Base-by-base conservation (phyloP, 2,113 vertebrate genomes). In the Macrotis lagotis region DNA sequence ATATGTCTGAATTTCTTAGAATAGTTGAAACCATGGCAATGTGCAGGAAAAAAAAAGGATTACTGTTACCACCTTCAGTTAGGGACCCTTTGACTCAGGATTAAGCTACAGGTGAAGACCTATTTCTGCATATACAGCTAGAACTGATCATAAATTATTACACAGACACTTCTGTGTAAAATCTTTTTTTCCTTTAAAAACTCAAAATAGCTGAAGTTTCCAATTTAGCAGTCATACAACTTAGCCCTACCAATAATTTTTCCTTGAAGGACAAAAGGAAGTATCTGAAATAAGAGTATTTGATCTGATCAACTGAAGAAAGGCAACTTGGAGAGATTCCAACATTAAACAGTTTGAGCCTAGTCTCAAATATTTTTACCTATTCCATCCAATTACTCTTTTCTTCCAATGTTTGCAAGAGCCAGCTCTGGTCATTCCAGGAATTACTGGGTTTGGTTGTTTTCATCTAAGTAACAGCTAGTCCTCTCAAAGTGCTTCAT, bases 211-310 rank as follows among this genome's bases (percentile, higher is more conserved):
- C 59, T 83, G 3, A 7, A 89, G 16, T 24, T 25, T 26, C 53
- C 74, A 48, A 44, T 31, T n/a, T 25, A 50, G 50, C 88, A n/a
- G 48, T 28, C 31, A 26, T 74, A 50, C 47, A 25, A 25, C 49
- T 7, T 37, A 50, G 8, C 50, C 28, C 59, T 51, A 91, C 51
- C 48, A 4, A 26, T 8, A 8, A 22, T 74, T 90, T 51, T 53
- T 92, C 49, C 94, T n/a, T 88, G 26, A 25, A 0, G 44, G 26
- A 10, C 50, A 94, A 88, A 25, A 31, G 9, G 28, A 48, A 94
- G 92, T 14, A 74, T 95, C 90, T 94, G 91, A 53, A 90, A 48
- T 95, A 96, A 96, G 96, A 96, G 89, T 47, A 90, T 97, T 95
- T 95, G 89, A 88, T 97, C 94, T 94, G 89, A 90, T 93, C 37